Conservation (phyloP, 2,888 invertebrate genomes). For the Acanthosoma haemorrhoidale region DNA sequence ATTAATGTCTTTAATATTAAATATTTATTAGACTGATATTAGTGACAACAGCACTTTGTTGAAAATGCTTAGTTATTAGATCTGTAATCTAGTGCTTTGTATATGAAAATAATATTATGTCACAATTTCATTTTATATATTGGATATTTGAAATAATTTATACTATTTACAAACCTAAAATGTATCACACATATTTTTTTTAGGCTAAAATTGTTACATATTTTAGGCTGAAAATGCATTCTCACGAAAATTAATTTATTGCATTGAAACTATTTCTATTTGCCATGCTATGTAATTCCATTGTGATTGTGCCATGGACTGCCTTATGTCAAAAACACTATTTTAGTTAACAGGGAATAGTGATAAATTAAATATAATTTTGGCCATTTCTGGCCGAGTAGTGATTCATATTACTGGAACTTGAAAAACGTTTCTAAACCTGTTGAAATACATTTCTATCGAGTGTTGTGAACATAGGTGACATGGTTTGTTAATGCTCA, state of each 20-base stretch:
- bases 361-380: too few species aligned
- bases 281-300: background rate
- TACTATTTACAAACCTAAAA: background rate
- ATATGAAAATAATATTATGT: background rate
- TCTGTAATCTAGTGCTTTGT: background rate
- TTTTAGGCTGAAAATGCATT: background rate
- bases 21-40: background rate
- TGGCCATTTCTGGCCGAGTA: too few species aligned
- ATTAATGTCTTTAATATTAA: background rate
- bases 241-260: background rate
- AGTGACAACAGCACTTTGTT: background rate
- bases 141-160: background rate
- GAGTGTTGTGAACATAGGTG: too few species aligned
- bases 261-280: background rate
- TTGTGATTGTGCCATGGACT: background rate
- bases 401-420: too few species aligned
- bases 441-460: too few species aligned
- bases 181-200: background rate
- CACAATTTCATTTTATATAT: background rate
- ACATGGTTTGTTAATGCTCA: too few species aligned
- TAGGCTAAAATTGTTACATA: too few species aligned
- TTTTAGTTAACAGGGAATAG: too few species aligned
- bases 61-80: background rate
- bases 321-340: too few species aligned
- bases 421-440: too few species aligned